Base-by-base conservation (phyloP, 1,140 invertebrate genomes). In the Drosophila pandora region DNA sequence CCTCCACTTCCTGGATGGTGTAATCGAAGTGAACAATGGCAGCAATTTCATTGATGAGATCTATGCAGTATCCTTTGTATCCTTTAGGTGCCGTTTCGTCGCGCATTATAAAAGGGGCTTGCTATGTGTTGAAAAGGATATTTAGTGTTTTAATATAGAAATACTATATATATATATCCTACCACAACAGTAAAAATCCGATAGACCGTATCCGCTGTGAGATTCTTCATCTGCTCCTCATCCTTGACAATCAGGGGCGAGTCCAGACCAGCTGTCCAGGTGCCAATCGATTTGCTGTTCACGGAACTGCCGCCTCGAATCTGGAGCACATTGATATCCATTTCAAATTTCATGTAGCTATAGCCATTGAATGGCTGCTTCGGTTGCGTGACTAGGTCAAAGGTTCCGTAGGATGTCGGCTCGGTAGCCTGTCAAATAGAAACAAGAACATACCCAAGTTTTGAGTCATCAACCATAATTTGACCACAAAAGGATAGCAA, bases 21-120 rank as follows among this genome's bases (percentile, higher is more conserved):
- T 98, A 99, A 79, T 98, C 97, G 81, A 99, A 99, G 57, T 96
- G 94, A 0, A 98, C 93, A 23, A 96, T 95, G 52, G 95, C 92
- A 32, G 95, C 94, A 52, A 99, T 97, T 90, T 96, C 95, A 59
- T 98, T 93, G 1, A 99, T 94, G 0, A 99, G 92, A 90, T 99
- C 98, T 50, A 99, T 97, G 91, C 98, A 99, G 90, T 98, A 99
- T 8, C 98, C 98, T 78, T 94, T 95, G 90, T 95, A 98, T 13
- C 95, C 93, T 63, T 94, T 94, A 0, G 94, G 95, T 0, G 93
- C 92, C 0, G 93, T 93, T 41, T 94, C 92, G 65, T 96, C 95
- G 77, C 92, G 94, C 91, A 96, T 96, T n/a, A 98, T 95, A 82
- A 98, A 98, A 0, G 97, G 97, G 23, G 96, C 94, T 94, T 97